These are phyloP conservation scores for Pristionchus entomophagus DNA, from an alignment of 2,888 invertebrate genomes.

Conservation along the genomic window DNA sequence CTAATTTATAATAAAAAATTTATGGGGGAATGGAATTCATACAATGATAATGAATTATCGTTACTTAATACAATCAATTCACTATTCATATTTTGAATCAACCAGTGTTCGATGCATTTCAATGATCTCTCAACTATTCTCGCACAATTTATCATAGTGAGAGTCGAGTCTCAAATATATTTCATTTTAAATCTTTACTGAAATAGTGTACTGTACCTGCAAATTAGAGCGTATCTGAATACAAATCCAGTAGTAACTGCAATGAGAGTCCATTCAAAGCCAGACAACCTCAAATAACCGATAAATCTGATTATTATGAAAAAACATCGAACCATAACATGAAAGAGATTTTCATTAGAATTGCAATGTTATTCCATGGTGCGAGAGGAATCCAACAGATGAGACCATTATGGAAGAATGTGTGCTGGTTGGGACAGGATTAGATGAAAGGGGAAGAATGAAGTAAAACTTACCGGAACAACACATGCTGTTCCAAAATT, in stretches of 20 bases:
- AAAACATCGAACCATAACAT: neutral
- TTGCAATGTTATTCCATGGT: neutral
- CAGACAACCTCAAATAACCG: slow-evolving; percentile 25
- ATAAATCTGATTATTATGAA: too few species aligned
- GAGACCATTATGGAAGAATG: neutral
- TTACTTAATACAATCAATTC: too few species aligned
- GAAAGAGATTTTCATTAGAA: neutral
- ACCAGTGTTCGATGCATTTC: too few species aligned
- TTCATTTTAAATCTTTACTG: too few species aligned
- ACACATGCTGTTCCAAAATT: neutral
- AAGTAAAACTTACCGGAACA: slow-evolving; percentile 22
- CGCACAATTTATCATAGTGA: too few species aligned
- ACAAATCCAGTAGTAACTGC: neutral
- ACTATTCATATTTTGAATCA: too few species aligned
- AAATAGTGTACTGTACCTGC: neutral
- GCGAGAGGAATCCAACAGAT: neutral
- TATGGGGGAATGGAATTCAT: too few species aligned
- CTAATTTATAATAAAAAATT: too few species aligned
- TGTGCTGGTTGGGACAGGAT: neutral
- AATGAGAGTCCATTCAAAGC: slow-evolving; percentile 2
- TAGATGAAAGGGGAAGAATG: too few species aligned
- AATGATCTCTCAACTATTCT: too few species aligned
- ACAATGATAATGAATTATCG: too few species aligned
- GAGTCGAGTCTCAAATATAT: too few species aligned
- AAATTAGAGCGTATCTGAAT: slow-evolving; percentile 10